These are phyloP conservation scores for Darevskia mixta DNA, from an alignment of 2,797 vertebrate species.

Conservation along the genomic window DNA sequence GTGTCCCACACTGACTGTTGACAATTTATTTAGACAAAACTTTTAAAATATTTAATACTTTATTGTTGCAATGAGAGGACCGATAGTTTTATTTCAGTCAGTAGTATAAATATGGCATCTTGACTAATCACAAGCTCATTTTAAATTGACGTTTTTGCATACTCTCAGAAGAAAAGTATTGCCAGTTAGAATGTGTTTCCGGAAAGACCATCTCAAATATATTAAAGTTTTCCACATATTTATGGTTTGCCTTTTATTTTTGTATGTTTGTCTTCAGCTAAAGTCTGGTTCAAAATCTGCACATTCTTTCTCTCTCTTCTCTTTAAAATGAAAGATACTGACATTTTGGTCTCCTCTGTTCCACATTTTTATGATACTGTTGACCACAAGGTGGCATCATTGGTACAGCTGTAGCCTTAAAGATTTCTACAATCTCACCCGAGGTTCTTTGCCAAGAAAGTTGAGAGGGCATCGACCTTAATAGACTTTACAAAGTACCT, in stretches of 20 bases:
- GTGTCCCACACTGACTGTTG: neutral
- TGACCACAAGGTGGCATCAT: slow-evolving; percentile 64
- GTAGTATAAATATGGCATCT: neutral
- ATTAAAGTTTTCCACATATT: neutral
- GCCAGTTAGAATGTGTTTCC: neutral
- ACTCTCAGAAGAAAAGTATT: neutral
- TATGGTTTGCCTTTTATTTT: neutral
- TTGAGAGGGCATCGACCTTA: neutral
- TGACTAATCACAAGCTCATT: neutral
- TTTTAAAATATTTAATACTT: neutral
- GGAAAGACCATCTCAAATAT: neutral
- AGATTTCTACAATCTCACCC: rapidly evolving
- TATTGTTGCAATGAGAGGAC: neutral
- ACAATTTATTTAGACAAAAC: neutral
- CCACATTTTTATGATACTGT: neutral
- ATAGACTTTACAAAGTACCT: slow-evolving; percentile 6
- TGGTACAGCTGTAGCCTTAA: neutral
- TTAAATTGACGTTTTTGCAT: neutral
- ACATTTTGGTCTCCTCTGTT: neutral
- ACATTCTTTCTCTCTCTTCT: neutral
- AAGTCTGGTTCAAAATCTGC: neutral
- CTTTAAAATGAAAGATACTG: neutral
- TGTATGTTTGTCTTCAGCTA: neutral
- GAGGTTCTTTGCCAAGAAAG: neutral
- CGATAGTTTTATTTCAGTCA: neutral